These are phyloP conservation scores for Copsychus sechellarum DNA, from an alignment of 2,113 vertebrate species.

Conservation along the genomic window DNA sequence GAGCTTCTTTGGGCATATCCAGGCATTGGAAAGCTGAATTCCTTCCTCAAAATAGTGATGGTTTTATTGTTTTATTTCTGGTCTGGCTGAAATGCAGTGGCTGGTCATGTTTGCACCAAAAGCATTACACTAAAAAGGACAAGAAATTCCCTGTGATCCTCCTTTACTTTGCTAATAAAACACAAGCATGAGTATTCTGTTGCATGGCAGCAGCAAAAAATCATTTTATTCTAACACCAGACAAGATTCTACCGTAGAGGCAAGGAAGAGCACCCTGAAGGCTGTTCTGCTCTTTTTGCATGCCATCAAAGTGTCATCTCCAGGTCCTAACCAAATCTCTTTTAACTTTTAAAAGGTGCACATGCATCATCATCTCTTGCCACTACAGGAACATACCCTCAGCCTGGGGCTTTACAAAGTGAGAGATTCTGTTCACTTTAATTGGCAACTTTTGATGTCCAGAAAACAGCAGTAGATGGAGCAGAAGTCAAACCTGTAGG, in stretches of 20 bases:
- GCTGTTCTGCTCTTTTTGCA: not conserved
- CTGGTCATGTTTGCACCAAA: not conserved
- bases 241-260: not conserved
- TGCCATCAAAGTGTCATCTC: not conserved
- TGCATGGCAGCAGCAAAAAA: not conserved
- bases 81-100: not conserved
- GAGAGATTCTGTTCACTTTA: not conserved
- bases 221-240: not conserved
- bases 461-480: not conserved
- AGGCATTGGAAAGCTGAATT: not conserved
- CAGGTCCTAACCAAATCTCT: not conserved
- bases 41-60: not conserved
- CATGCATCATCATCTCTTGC: not conserved
- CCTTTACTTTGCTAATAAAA: not conserved
- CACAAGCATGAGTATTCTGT: not conserved
- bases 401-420: not conserved
- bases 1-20: not conserved
- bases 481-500: not conserved
- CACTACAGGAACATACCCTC: not conserved
- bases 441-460: not conserved
- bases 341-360: not conserved
- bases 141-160: not conserved
- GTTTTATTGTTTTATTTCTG: not conserved
- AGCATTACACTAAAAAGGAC: not conserved
- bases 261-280: not conserved